Evolutionary conservation across 53 echinoderm and acorn worm genomes (phyloP).

Genomic region (Astropecten irregularis): DNA sequence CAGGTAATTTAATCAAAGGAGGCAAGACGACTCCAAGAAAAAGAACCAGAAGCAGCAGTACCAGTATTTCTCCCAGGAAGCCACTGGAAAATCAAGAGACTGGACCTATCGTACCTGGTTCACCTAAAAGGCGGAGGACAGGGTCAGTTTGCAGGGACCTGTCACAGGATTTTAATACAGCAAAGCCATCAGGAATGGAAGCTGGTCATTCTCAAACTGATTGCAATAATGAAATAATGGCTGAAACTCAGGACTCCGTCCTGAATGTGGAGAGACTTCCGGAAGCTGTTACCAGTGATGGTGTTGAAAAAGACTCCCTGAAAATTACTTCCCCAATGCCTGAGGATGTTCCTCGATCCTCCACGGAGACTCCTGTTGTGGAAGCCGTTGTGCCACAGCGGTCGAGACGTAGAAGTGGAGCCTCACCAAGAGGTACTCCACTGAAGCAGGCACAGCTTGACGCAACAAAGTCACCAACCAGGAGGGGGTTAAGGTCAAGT

Average conservation of each 20-base stretch:
- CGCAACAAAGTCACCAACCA: conserved; percentile 53
- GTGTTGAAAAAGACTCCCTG: neutral
- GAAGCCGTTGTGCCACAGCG: conserved; percentile 1
- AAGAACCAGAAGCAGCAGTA: conserved; percentile 27
- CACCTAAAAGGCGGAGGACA: conserved; percentile 45
- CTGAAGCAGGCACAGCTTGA: conserved; percentile 32
- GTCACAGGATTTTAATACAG: conserved; percentile 53
- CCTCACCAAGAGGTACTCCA: conserved; percentile 22
- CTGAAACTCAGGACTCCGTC: conserved; percentile 10
- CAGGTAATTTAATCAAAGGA: conserved; percentile 11
- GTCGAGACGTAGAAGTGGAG: conserved; percentile 23
- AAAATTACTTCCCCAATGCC: neutral
- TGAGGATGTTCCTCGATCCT: neutral
- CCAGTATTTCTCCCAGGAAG: conserved; percentile 32
- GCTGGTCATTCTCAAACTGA: neutral
- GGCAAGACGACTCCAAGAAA: conserved; percentile 26
- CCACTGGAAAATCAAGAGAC: conserved; percentile 4
- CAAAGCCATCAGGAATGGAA: conserved; percentile 14
- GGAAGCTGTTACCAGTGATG: neutral
- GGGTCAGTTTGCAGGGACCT: conserved; percentile 61
- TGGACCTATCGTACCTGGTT: conserved; percentile 4
- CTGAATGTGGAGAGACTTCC: neutral
- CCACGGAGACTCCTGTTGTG: neutral
- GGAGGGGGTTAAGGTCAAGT: conserved; percentile 59
- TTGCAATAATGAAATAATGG: conserved; percentile 38